Conservation (phyloP, 2,113 vertebrate species). For the Echinops telfairi region DNA sequence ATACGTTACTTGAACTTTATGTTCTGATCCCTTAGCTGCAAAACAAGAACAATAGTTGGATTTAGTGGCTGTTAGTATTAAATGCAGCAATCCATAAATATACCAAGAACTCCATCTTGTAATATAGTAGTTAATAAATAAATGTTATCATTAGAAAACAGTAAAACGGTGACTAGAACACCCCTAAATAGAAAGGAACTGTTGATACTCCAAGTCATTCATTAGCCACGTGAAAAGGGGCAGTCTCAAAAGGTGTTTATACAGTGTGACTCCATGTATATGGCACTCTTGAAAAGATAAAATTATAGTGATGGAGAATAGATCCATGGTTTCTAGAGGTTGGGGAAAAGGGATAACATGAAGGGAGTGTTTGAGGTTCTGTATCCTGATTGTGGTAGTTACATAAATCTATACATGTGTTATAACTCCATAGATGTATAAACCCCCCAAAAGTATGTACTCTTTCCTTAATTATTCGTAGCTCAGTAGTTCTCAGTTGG, state of each 20-base stretch:
- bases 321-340: not conserved
- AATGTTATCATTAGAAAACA: slow-evolving; percentile 3
- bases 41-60: not conserved
- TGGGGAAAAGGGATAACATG: not conserved
- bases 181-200: not conserved
- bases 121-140: slow-evolving; percentile 8
- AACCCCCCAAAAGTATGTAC: not conserved
- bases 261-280: not conserved
- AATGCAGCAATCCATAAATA: not conserved
- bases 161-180: not conserved
- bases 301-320: not conserved
- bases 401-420: not conserved
- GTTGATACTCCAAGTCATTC: not conserved
- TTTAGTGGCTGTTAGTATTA: not conserved
- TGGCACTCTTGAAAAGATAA: not conserved
- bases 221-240: too few relatives aligned
- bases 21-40: not conserved
- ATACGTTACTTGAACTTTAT: not conserved
- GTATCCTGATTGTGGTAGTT: not conserved
- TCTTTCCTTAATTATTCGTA: too few relatives aligned
- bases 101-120: not conserved
- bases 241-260: not conserved
- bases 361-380: not conserved
- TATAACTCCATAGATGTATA: not conserved
- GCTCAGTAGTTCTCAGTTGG: too few relatives aligned